phyloP scores from a whole-genome alignment of 2,888 invertebrate species.

The Lacanobia oleracea region DNA sequence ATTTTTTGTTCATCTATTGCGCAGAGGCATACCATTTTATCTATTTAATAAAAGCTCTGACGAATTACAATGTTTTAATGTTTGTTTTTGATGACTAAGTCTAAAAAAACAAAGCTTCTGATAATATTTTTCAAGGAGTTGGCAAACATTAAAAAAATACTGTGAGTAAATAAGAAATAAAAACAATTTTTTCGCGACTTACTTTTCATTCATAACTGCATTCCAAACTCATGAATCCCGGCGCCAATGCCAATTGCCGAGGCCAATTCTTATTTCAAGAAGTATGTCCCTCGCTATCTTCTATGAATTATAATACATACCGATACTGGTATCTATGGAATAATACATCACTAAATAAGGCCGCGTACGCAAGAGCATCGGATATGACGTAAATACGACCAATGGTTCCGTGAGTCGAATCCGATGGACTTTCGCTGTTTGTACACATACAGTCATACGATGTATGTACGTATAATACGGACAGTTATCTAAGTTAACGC shows the following conservation, averaged over 20 bases:
- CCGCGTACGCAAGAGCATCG: conserved; percentile 67
- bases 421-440: conserved; percentile 76
- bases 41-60: conserved; percentile 18
- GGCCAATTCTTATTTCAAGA: conserved; percentile 51
- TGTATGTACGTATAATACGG: conserved; percentile 22
- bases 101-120: not conserved
- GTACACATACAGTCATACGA: conserved; percentile 60
- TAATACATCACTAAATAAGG: conserved; percentile 69
- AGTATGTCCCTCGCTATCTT: conserved; percentile 49
- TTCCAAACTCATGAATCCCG: conserved; percentile 52
- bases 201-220: conserved; percentile 37
- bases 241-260: conserved; percentile 52
- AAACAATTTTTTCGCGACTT: conserved; percentile 4
- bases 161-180: conserved; percentile 15
- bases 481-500: conserved; percentile 67
- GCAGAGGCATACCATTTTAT: conserved; percentile 4
- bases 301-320: conserved; percentile 61
- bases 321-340: conserved; percentile 60
- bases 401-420: conserved; percentile 72
- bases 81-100: conserved; percentile 25
- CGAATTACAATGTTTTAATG: conserved; percentile 12
- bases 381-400: conserved; percentile 72
- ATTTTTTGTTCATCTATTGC: conserved; percentile 12
- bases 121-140: conserved; percentile 12
- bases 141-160: not conserved